Conservation (phyloP, 2,888 invertebrate genomes). For the Nasonia oneida region DNA sequence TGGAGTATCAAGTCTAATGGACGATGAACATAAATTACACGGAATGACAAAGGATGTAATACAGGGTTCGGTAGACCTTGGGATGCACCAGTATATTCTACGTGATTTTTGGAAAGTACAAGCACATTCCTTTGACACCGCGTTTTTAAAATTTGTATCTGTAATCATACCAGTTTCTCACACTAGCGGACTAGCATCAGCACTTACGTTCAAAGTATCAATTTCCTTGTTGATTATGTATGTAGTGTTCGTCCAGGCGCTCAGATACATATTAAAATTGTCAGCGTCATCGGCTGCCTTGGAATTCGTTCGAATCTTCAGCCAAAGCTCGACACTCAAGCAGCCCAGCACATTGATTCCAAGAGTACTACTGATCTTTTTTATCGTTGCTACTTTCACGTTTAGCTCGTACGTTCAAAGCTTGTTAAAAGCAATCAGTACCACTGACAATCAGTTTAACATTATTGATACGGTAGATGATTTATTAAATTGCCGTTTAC, state of each 20-base stretch:
- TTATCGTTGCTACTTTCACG: not conserved
- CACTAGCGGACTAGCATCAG: not conserved
- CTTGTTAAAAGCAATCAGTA: not conserved
- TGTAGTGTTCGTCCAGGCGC: not conserved
- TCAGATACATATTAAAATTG: not conserved
- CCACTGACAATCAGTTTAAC: not conserved
- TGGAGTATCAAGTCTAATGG: not conserved
- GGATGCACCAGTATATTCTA: not conserved
- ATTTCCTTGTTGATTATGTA: not conserved
- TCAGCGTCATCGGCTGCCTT: not conserved
- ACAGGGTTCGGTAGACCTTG: not conserved
- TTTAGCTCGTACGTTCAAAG: not conserved
- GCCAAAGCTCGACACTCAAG: not conserved
- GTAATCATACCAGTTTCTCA: not conserved
- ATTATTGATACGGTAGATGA: not conserved
- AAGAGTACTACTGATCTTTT: not conserved
- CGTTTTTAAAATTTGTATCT: not conserved
- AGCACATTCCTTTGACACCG: not conserved
- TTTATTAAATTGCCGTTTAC: not conserved
- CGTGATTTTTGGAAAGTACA: conserved; percentile 1
- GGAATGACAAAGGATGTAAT: not conserved
- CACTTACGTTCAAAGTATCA: not conserved
- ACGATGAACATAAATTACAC: not conserved
- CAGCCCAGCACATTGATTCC: not conserved
- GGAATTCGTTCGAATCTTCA: not conserved